phyloP scores from a whole-genome alignment of 2,888 invertebrate species.

The Drosophila recens region DNA sequence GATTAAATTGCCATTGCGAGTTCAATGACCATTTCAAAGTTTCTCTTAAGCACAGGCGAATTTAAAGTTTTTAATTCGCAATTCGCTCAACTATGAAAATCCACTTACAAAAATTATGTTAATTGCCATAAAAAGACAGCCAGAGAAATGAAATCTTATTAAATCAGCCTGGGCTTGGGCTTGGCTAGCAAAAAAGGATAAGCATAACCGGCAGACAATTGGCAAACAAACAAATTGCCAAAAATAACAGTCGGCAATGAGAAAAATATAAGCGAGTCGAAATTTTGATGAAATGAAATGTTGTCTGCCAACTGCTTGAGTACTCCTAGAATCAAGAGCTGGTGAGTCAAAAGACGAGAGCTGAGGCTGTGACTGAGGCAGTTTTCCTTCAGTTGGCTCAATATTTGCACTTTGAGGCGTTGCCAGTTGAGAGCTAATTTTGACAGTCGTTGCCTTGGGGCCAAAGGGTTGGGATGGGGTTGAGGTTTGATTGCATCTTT shows the following conservation, averaged over 20 bases:
- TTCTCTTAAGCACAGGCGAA: conserved; percentile 46
- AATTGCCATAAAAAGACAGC: conserved; percentile 69
- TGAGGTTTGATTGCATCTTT: conserved; percentile 26
- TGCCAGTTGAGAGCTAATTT: conserved; percentile 71
- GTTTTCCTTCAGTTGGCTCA: conserved; percentile 53
- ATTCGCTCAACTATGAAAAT: conserved; percentile 72
- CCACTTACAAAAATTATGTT: conserved; percentile 79
- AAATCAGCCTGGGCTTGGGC: conserved; percentile 45
- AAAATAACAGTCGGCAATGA: conserved; percentile 65
- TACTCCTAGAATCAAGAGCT: conserved; percentile 1
- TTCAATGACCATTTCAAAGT: conserved; percentile 66
- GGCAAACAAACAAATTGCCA: conserved; percentile 80
- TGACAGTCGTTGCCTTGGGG: conserved; percentile 43
- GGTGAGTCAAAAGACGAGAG: neutral
- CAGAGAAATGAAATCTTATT: conserved; percentile 72
- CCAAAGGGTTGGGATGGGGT: conserved; percentile 1
- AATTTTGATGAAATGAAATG: conserved; percentile 62
- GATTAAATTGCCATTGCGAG: conserved; percentile 46
- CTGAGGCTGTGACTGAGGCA: conserved; percentile 28
- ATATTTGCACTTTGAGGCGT: conserved; percentile 74
- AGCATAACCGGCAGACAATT: conserved; percentile 78
- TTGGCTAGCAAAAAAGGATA: conserved; percentile 56
- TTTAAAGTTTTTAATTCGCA: conserved; percentile 63
- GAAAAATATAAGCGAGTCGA: conserved; percentile 51
- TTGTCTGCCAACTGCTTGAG: conserved; percentile 53